phyloP scores from a whole-genome alignment of 2,797 vertebrate species.

The Mionectes olivaceus region DNA sequence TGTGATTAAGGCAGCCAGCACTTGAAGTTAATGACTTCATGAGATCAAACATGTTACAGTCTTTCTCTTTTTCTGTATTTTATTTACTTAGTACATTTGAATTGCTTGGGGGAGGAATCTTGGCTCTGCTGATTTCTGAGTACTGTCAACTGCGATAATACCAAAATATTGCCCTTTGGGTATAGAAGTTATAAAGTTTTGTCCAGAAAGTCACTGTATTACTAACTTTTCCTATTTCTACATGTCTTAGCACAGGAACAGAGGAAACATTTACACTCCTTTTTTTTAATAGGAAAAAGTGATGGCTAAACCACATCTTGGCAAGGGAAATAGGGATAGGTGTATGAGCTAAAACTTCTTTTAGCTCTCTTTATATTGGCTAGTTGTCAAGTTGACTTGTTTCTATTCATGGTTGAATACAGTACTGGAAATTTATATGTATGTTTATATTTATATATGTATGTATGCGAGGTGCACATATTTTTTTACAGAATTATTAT shows the following conservation, averaged over 20 bases:
- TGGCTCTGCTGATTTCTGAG: neutral
- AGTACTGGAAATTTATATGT: neutral
- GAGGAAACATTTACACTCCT: conserved; percentile 34
- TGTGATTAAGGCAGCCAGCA: neutral
- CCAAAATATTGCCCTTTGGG: neutral
- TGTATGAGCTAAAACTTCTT: conserved; percentile 3
- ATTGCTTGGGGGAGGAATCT: neutral
- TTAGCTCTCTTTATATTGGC: conserved; percentile 35
- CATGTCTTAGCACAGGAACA: conserved; percentile 18
- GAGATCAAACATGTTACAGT: neutral
- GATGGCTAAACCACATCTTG: conserved; percentile 57
- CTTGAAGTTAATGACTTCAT: neutral
- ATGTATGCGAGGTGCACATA: fast-evolving
- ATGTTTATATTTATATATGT: neutral
- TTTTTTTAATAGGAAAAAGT: conserved; percentile 42
- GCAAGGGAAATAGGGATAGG: neutral
- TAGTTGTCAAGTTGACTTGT: conserved; percentile 10
- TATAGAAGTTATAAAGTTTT: neutral
- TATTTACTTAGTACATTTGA: neutral
- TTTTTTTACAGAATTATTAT: neutral
- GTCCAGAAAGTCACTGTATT: neutral
- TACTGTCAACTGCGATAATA: neutral
- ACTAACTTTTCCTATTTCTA: conserved; percentile 10
- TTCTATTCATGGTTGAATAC: neutral
- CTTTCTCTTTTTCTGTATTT: neutral